Evolutionary conservation across 2,888 invertebrate species (phyloP).

Genomic region (Drosophila engyochracea): DNA sequence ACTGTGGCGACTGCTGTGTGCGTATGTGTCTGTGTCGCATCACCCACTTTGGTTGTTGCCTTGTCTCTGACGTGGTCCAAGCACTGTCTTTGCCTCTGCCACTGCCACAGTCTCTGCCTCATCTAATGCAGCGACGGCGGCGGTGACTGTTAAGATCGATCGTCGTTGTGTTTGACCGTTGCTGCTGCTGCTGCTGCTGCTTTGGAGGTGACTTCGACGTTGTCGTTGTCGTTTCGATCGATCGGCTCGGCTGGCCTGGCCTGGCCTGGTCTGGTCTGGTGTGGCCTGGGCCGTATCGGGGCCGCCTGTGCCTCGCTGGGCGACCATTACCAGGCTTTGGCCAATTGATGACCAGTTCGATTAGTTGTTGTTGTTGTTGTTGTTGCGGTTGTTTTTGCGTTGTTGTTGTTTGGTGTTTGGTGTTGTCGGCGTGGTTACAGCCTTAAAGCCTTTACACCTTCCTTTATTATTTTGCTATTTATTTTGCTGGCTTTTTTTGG

Average conservation of each 20-base stretch:
- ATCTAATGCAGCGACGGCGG: conserved; percentile 59
- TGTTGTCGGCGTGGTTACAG: conserved; percentile 58
- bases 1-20: conserved; percentile 25
- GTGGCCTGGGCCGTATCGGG: conserved; percentile 44
- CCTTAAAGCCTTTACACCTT: conserved; percentile 76
- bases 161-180: conserved; percentile 66
- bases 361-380: conserved; percentile 70
- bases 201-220: conserved; percentile 62
- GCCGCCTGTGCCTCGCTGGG: conserved; percentile 56
- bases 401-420: conserved; percentile 42
- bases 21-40: conserved; percentile 45
- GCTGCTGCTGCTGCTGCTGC: conserved; percentile 42
- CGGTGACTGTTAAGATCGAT: conserved; percentile 74
- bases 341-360: conserved; percentile 82
- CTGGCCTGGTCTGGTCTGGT: conserved; percentile 29
- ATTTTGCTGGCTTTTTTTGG: conserved; percentile 45
- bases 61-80: conserved; percentile 35
- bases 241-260: conserved; percentile 54
- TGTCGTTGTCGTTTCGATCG: conserved; percentile 73
- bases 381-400: conserved; percentile 24
- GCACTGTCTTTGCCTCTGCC: conserved; percentile 18
- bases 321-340: conserved; percentile 75
- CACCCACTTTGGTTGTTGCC: conserved; percentile 55
- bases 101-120: conserved; percentile 35
- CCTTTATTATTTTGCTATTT: conserved; percentile 78